Conservation (phyloP, 92 coral and sea anemone species). For the Umimayanthus kanabou region DNA sequence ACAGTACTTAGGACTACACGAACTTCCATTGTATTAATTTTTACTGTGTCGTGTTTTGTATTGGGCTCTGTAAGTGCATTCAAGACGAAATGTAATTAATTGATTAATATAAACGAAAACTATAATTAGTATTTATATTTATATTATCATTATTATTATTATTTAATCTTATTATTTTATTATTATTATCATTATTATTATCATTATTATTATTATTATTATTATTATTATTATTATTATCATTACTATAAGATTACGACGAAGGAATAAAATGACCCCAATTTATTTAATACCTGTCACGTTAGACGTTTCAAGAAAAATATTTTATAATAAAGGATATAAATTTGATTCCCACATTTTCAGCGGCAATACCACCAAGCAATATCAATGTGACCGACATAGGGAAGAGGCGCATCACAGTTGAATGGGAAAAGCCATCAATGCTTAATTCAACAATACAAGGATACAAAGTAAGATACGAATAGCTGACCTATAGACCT, state of each 20-base stretch:
- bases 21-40: too few species aligned
- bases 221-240: background rate
- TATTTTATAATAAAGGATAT: background rate
- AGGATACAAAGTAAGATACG: conserved; percentile 18
- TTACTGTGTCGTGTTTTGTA: too few species aligned
- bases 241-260: background rate
- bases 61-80: too few species aligned
- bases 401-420: background rate
- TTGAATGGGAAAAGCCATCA: conserved; percentile 3
- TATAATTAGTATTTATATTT: too few species aligned
- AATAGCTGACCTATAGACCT: too few species aligned
- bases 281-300: too few species aligned
- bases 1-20: too few species aligned
- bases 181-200: too few species aligned
- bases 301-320: too few species aligned
- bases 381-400: background rate
- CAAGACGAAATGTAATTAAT: background rate
- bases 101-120: background rate
- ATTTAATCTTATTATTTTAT: too few species aligned
- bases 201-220: background rate
- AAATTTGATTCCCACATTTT: background rate
- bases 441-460: background rate
- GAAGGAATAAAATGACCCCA: too few species aligned
- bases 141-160: too few species aligned
- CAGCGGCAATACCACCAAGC: conserved; percentile 26